Evolutionary conservation across 2,113 vertebrate genomes (phyloP).

Genomic region (Stigmatopora nigra): DNA sequence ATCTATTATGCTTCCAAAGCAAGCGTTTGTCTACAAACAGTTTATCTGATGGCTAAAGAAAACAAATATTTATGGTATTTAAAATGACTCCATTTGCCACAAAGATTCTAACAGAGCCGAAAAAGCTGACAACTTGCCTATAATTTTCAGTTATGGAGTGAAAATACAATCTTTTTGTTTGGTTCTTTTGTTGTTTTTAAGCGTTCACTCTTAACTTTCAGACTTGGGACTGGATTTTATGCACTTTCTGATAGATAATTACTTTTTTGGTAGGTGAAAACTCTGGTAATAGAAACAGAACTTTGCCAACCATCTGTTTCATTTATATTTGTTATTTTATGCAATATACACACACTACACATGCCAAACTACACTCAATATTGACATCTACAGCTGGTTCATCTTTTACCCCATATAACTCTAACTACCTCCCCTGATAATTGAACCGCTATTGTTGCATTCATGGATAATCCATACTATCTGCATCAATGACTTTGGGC

Average conservation of each 20-base stretch:
- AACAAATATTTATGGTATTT: background rate
- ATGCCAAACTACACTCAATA: background rate
- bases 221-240: too few relatives aligned
- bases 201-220: too few relatives aligned
- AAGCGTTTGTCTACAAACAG: background rate
- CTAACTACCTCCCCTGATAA: background rate
- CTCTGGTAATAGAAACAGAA: too few relatives aligned
- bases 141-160: too few relatives aligned
- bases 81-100: too few relatives aligned
- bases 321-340: background rate
- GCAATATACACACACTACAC: background rate
- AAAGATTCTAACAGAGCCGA: too few relatives aligned
- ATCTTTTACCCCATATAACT: background rate
- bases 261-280: too few relatives aligned
- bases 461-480: constrained; percentile 31
- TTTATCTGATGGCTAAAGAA: background rate
- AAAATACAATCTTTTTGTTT: too few relatives aligned
- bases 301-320: too few relatives aligned
- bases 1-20: background rate
- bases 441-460: constrained; percentile 13
- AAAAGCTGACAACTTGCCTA: too few relatives aligned
- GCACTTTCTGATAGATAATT: too few relatives aligned
- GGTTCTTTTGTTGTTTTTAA: too few relatives aligned
- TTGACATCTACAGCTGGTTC: background rate
- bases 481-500: constrained; percentile 45